phyloP scores from a whole-genome alignment of 2,888 invertebrate genomes.

The Drosophila aldrichi region DNA sequence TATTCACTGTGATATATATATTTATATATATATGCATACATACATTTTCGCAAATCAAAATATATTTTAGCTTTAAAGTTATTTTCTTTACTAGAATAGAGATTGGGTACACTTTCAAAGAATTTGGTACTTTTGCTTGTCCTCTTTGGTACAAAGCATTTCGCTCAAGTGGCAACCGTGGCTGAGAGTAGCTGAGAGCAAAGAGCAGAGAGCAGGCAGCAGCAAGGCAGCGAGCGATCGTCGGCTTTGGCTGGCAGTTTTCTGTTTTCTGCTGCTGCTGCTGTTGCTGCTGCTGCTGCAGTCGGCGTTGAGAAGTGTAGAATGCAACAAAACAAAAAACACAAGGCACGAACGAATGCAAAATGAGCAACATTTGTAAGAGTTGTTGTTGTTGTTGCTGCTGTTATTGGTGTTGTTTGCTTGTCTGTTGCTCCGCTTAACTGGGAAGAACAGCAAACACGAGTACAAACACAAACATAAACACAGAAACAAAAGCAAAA shows the following conservation, averaged over 20 bases:
- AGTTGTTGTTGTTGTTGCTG: slow-evolving; percentile 14
- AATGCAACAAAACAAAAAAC: slow-evolving; percentile 31
- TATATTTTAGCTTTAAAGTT: not conserved
- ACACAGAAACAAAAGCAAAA: slow-evolving; percentile 18
- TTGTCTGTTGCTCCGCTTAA: slow-evolving; percentile 13
- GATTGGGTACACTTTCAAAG: not conserved
- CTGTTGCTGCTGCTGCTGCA: slow-evolving; percentile 24
- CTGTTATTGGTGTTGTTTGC: slow-evolving; percentile 10
- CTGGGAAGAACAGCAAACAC: slow-evolving; percentile 17
- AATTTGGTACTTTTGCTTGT: slow-evolving; percentile 3
- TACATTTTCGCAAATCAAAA: not conserved
- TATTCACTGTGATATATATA: too few species aligned
- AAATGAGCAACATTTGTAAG: slow-evolving; percentile 32
- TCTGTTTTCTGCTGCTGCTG: slow-evolving; percentile 20
- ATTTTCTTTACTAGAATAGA: not conserved
- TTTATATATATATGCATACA: not conserved
- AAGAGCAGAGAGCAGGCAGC: slow-evolving; percentile 10
- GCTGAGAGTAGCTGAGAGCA: not conserved
- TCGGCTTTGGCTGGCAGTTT: slow-evolving; percentile 12
- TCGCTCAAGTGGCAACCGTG: slow-evolving; percentile 11
- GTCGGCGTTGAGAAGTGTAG: slow-evolving; percentile 25
- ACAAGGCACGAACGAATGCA: slow-evolving; percentile 31
- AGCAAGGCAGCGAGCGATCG: slow-evolving; percentile 30
- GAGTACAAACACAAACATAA: slow-evolving; percentile 19
- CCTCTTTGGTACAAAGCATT: slow-evolving; percentile 7